These are phyloP conservation scores for Epirrita christyi DNA, from an alignment of 2,888 invertebrate genomes.

Conservation along the genomic window DNA sequence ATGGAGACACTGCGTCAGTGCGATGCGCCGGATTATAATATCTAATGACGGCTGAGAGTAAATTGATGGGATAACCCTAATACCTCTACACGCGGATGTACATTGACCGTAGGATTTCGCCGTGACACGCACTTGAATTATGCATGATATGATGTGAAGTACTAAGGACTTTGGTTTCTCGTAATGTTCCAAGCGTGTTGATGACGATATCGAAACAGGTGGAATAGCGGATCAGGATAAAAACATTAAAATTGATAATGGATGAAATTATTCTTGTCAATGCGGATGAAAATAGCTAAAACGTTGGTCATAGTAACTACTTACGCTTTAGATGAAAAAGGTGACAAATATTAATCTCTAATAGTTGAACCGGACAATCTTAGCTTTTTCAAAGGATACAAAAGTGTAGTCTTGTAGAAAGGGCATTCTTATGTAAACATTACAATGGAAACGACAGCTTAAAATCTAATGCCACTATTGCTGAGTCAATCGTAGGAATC, in stretches of 20 bases:
- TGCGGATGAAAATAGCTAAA: slow-evolving; percentile 18
- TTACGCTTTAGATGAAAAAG: slow-evolving; percentile 1
- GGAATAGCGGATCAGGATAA: slow-evolving; percentile 16
- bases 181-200: slow-evolving; percentile 25
- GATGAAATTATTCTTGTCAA: slow-evolving; percentile 9
- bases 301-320: slow-evolving; percentile 1
- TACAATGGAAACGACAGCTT: background rate
- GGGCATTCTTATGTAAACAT: background rate
- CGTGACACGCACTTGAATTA: slow-evolving; percentile 37
- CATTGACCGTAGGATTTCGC: slow-evolving; percentile 40
- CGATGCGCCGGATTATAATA: slow-evolving; percentile 47
- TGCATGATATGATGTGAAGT: slow-evolving; percentile 40
- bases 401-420: slow-evolving; percentile 1
- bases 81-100: slow-evolving; percentile 51
- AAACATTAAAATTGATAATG: background rate
- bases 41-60: slow-evolving; percentile 52
- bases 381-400: background rate
- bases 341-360: slow-evolving; percentile 1
- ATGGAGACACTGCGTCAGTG: no score
- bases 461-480: slow-evolving; percentile 12
- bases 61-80: slow-evolving; percentile 58
- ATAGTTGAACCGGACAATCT: background rate
- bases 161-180: slow-evolving; percentile 17
- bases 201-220: slow-evolving; percentile 17
- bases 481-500: slow-evolving; percentile 25